Base-by-base conservation (phyloP, 2,797 vertebrate genomes). In the Manis crassicaudata region DNA sequence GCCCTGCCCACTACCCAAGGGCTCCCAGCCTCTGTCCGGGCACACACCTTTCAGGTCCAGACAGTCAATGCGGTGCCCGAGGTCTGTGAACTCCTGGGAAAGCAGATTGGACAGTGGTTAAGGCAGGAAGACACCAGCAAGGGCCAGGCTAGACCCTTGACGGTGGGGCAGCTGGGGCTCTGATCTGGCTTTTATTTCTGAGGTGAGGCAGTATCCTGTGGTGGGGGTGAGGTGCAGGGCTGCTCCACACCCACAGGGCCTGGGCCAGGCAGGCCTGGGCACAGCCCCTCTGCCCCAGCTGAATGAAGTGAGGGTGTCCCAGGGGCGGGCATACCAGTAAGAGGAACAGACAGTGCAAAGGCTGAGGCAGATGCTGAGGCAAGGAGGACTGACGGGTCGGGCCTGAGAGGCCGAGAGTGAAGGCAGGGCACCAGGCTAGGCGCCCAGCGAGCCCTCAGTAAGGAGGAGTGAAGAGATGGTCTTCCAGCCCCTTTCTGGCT, bases 1-100 rank as follows among this genome's bases (percentile, higher is more conserved):
- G 43, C 50, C 46, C 68, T 32, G 32, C 43, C 73, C 32, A 7
- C 16, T 2, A 32, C 65, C 40, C 29, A 16, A 7, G n/a, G 25
- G 27, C 5, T 9, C 70, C 65, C 1, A 0, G 37, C 18, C 68
- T 18, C 50, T 9, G 12, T 20, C 79, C 54, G 50, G 27, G 94
- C 54, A 52, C 98, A 97, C 94, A 99, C 99, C 99, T 99, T 99
- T 99, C 14, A 99, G 98, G 98, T 99, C 99, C 93, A 99, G 98
- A 98, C 99, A 99, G 96, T 99, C 99, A 56, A 99, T 99, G 98
- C 99, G 98, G 97, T 99, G 99, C 32, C 99, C 99, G 79, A 99
- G 98, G 92, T 99, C 99, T 77, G 99, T 99, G 92, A 99, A 98
- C 92, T 99, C 99, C 99, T 99, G 95, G 43, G 96, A 98, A 94